Evolutionary conservation across 1,140 invertebrate species (phyloP), one percentile per base, ranked within the genome.

Genomic region (Lepidurus arcticus): DNA sequence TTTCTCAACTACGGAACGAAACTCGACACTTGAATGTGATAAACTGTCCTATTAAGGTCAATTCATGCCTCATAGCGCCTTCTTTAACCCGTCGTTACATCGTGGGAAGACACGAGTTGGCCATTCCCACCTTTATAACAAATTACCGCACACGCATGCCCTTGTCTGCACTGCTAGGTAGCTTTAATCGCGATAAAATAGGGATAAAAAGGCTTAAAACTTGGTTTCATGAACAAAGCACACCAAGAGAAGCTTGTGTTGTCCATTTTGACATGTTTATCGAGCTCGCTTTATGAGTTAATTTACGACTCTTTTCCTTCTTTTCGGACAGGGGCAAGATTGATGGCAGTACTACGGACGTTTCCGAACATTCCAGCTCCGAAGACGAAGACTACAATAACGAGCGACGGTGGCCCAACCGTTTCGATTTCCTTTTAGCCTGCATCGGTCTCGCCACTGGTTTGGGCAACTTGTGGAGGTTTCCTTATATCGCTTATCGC

Each of bases 391-490:
- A 78, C 11, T 42, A 78, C 73, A 47, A 44, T 43, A 75, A 24
- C 9, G 73, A 75, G 45, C 21, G 42, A 42, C 34, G 78, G 13
- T 84, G 79, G 83, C 80, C 76, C 79, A 82, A 77, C 75, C 74
- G 82, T 80, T 78, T 84, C 9, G 85, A 85, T 74, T 85, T 85
- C 78, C 82, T 86, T 26, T 80, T 85, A 7, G 84, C 84, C 34
- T 81, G 85, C 76, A 82, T 87, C 10, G 86, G 86, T 1, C 80
- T 87, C 75, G 85, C 86, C 16, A 86, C 87, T n/a, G 88, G 87
- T n/a, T 82, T 89, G 7, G 88, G 88, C 2, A 89, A 89, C 80
- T 85, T 90, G 6, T 90, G 89, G 89, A 82, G 89, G 82, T 90
- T 90, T 85, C 89, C 89, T 1, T 89, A 88, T 77, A 83, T 89